Conservation (phyloP, 2,888 invertebrate genomes). For the Trichogramma dendrolimi region DNA sequence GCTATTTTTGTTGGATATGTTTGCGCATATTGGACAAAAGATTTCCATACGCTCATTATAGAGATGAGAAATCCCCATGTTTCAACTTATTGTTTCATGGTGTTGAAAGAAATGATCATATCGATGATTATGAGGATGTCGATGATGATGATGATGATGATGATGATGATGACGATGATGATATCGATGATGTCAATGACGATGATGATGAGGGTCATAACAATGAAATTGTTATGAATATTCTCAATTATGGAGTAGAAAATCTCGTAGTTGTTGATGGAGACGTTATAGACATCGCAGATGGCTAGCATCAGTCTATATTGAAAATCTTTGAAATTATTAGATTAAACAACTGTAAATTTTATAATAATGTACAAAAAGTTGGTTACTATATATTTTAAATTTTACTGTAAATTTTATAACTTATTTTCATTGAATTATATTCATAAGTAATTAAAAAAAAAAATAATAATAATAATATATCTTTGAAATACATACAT, state of each 20-base stretch:
- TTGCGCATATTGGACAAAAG: conserved; percentile 48
- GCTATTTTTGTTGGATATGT: conserved; percentile 66
- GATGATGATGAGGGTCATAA: conserved; percentile 10
- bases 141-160: conserved; percentile 40
- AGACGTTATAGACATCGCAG: too few species aligned
- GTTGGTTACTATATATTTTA: too few species aligned
- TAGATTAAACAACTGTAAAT: too few species aligned
- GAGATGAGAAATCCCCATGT: conserved; percentile 52
- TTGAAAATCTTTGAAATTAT: too few species aligned
- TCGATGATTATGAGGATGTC: conserved; percentile 39
- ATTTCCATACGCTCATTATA: conserved; percentile 60
- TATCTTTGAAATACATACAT: too few species aligned
- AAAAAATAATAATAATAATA: too few species aligned
- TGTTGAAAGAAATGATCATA: conserved; percentile 38
- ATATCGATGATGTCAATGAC: conserved; percentile 31
- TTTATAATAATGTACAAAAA: too few species aligned
- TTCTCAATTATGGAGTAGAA: neutral
- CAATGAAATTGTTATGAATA: neutral
- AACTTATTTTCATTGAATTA: too few species aligned
- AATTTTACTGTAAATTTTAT: too few species aligned
- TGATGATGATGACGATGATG: conserved; percentile 34
- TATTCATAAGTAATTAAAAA: too few species aligned
- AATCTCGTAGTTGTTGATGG: too few species aligned
- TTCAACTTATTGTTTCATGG: conserved; percentile 55
- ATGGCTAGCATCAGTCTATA: too few species aligned